phyloP scores from a whole-genome alignment of 2,113 vertebrate species.

The Brachyhypopomus occidentalis region DNA sequence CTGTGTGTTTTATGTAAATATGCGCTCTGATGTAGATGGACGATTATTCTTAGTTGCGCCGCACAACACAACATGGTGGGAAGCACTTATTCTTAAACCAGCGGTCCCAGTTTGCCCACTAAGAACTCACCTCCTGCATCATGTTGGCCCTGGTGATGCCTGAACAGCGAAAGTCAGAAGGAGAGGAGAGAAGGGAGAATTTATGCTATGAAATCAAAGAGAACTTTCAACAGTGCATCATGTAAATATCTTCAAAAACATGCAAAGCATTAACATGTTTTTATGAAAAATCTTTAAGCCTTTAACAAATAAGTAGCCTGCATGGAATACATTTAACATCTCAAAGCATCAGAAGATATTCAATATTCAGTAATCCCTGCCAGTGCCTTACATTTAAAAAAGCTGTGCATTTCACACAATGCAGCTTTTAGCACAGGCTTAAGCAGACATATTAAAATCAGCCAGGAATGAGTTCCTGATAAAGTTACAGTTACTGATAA shows the following conservation, averaged over 20 bases:
- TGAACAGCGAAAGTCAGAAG: slow-evolving; percentile 21
- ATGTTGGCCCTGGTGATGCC: slow-evolving; percentile 23
- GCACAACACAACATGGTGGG: neutral
- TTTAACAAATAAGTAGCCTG: no score
- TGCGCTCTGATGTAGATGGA: neutral
- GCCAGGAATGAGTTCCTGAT: neutral
- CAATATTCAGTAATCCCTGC: no score
- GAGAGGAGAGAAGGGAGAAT: neutral
- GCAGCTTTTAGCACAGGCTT: neutral
- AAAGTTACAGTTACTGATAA: neutral
- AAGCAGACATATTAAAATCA: neutral
- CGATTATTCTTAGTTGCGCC: neutral
- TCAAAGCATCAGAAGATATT: no score
- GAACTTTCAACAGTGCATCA: no score
- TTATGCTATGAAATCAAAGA: neutral
- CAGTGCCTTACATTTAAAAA: no score
- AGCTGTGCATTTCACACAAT: no score
- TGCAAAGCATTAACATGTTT: no score
- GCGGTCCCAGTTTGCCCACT: no score
- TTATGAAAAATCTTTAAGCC: no score
- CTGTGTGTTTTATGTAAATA: neutral
- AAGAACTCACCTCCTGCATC: neutral
- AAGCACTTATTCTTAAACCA: neutral
- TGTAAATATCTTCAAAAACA: no score
- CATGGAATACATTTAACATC: no score